A percentile compares a stretch with the other conserved stretches of the same genome.
phyloP scores from a whole-genome alignment of 2,888 invertebrate genomes.

The Tryphoninae sp. region DNA sequence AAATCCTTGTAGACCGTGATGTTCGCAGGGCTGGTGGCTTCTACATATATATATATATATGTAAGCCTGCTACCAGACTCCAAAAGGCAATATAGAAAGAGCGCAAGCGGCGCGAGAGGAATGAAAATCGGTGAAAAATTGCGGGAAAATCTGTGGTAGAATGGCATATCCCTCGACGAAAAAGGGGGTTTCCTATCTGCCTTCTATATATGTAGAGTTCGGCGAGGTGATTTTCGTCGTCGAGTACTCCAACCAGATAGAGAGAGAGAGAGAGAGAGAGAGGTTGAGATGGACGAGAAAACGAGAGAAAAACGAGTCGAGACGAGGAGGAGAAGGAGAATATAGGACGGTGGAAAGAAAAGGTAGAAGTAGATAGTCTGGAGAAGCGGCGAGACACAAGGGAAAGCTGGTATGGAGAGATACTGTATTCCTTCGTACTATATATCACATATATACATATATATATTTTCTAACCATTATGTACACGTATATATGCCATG shows the following conservation, averaged over 20 bases:
- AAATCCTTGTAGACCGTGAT: not conserved
- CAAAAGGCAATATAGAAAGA: conserved; percentile 32
- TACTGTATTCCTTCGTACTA: conserved; percentile 22
- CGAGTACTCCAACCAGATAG: conserved; percentile 23
- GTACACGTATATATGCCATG: not conserved
- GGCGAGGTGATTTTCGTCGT: conserved; percentile 21
- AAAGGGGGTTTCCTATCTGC: conserved; percentile 14
- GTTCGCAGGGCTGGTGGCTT: not conserved
- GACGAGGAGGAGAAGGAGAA: conserved; percentile 24
- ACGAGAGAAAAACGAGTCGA: conserved; percentile 53
- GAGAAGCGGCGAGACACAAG: conserved; percentile 44
- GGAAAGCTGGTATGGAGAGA: conserved; percentile 19
- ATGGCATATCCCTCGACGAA: conserved; percentile 20
- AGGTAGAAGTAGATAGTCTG: conserved; percentile 38
- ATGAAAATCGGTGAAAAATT: conserved; percentile 62
- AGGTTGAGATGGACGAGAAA: conserved; percentile 52
- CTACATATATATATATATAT: not conserved
- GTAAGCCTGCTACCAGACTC: not conserved
- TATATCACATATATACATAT: not conserved
- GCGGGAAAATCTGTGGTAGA: conserved; percentile 43
- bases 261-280: conserved; percentile 7
- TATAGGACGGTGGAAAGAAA: conserved; percentile 44
- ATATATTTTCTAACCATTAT: not conserved
- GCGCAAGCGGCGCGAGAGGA: conserved; percentile 48
- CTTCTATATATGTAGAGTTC: conserved; percentile 10